These are phyloP conservation scores for Ranitomeya variabilis DNA, from an alignment of 2,113 vertebrate genomes.

Conservation along the genomic window DNA sequence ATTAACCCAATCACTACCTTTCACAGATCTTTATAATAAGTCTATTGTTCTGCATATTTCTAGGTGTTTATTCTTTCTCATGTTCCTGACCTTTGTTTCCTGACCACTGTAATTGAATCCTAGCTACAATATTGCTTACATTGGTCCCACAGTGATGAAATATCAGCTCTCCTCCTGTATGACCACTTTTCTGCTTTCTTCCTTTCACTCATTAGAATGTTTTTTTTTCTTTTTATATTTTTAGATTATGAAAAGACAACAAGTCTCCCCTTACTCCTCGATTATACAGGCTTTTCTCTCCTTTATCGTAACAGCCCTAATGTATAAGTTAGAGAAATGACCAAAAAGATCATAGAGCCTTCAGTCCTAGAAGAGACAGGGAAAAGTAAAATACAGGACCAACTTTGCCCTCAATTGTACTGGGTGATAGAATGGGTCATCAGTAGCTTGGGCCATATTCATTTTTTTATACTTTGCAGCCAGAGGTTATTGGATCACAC, in stretches of 20 bases:
- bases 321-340: too few species aligned
- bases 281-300: too few species aligned
- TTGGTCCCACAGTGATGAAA: not conserved
- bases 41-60: not conserved
- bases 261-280: too few species aligned
- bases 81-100: not conserved
- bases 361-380: too few species aligned
- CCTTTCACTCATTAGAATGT: not conserved
- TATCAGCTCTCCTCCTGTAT: not conserved
- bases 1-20: not conserved
- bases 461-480: not conserved
- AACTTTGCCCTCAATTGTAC: not conserved
- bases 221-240: not conserved
- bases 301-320: too few species aligned
- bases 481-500: not conserved
- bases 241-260: not conserved
- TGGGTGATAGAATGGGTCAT: not conserved
- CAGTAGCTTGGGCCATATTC: not conserved
- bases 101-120: not conserved
- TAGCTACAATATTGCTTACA: not conserved
- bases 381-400: not conserved
- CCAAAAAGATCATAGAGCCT: too few species aligned
- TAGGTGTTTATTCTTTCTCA: not conserved
- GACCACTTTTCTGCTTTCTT: not conserved
- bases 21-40: not conserved